These are phyloP conservation scores for Drosophila hamatofila DNA, from an alignment of 2,888 invertebrate genomes.

Conservation along the genomic window DNA sequence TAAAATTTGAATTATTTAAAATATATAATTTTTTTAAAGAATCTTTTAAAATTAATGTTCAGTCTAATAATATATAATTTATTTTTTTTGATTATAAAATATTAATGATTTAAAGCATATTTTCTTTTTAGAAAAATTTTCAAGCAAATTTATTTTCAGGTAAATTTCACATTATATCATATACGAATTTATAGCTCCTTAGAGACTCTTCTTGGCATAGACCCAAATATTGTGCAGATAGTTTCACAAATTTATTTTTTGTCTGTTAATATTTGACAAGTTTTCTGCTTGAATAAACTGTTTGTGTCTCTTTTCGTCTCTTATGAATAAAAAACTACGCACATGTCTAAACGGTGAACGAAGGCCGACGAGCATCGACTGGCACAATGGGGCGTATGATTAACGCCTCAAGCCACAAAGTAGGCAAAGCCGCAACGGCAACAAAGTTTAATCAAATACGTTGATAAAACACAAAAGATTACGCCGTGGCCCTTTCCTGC, in stretches of 20 bases:
- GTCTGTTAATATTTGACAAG: constrained; percentile 36
- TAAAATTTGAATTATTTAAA: no score
- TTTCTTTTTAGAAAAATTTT: no score
- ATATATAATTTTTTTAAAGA: no score
- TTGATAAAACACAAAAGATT: constrained; percentile 79
- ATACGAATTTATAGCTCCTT: background rate
- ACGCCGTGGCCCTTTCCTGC: constrained; percentile 42
- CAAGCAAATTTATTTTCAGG: background rate
- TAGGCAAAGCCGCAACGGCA: constrained; percentile 48
- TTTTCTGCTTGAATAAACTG: constrained; percentile 14
- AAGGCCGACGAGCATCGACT: constrained; percentile 8
- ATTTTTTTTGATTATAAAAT: no score
- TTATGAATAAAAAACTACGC: constrained; percentile 44
- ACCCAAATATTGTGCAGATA: background rate
- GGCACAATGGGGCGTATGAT: constrained; percentile 68
- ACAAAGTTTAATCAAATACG: constrained; percentile 76
- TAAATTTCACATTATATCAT: background rate
- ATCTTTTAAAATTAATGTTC: no score
- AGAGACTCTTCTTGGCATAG: background rate
- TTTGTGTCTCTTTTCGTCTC: constrained; percentile 5
- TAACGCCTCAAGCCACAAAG: constrained; percentile 71
- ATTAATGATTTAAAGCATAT: no score
- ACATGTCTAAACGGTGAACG: constrained; percentile 21
- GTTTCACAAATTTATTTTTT: background rate
- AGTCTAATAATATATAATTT: no score